Evolutionary conservation across 2,888 invertebrate genomes (phyloP), one percentile per base, ranked within the genome.

Genomic region (Andricus curvator): DNA sequence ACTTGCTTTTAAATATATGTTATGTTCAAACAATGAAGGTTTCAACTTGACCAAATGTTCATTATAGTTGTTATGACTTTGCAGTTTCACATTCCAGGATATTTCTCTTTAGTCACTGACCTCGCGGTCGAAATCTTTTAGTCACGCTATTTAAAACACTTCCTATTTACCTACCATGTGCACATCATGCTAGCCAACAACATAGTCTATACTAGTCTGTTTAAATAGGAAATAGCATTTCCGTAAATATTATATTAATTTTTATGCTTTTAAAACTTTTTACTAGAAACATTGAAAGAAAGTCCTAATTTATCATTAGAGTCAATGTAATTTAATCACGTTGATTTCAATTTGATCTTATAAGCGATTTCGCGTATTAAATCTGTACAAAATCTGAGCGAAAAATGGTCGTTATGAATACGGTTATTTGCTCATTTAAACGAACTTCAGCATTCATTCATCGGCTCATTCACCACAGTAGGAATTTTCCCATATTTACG

Each of bases 91-190:
- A 85, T 85, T 88, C 85, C 88, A 83, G 83, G 85, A 86, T 86
- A 86, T 86, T 87, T 88, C 86, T 88, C 83, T 85, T 88, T 89
- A 89, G 89, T 88, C 88, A 88, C 85, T 88, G 88, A 89, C 87
- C 88, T 88, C 89, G 88, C 84, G 85, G 79, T 56, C 15, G 25
- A 78, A 70, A 77, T 78, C 80, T 79, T 65, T 78, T 78, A 79
- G 80, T 81, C 82, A 76, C 81, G 81, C 51, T 70, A 70, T 70
- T 51, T 51, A 70, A 68, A 70, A 51, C 51, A 70, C 70, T 70
- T 70, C 70, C 70, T 70, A 70, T 70, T 70, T 70, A 29, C 70
- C 48, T 8, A 29, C 51, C 22, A 70, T 44, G 37, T 41, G 8
- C 67, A 70, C 48, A n/a, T 70, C 70, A 70, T 29, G 70, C 25